These are phyloP conservation scores for Oligia fasciuncula DNA, from an alignment of 2,888 invertebrate species.

Conservation along the genomic window DNA sequence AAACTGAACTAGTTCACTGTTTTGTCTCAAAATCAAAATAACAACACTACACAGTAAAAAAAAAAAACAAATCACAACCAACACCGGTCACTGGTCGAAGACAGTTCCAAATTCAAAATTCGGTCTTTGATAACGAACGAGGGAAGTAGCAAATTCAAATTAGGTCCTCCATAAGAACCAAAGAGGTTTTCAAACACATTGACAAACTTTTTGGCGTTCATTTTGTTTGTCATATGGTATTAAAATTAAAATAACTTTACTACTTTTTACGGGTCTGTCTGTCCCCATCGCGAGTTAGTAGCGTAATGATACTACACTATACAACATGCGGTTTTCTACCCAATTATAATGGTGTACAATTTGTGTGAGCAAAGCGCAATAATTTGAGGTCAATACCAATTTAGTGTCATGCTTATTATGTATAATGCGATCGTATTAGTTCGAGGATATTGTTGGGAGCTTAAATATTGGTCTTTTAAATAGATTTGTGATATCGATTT, in stretches of 20 bases:
- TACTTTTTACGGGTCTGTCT: conserved; percentile 63
- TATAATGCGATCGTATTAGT: conserved; percentile 62
- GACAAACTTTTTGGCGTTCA: conserved; percentile 12
- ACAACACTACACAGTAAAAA: not conserved
- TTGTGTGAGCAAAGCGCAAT: conserved; percentile 74
- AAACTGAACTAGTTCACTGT: not conserved
- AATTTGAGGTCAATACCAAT: conserved; percentile 69
- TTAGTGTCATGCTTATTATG: conserved; percentile 62
- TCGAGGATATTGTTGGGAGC: conserved; percentile 49
- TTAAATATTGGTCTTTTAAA: conserved; percentile 45
- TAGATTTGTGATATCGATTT: conserved; percentile 27
- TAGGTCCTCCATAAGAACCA: conserved; percentile 12
- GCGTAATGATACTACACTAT: conserved; percentile 74
- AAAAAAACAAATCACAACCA: conserved; percentile 24
- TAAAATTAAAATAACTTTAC: conserved; percentile 33
- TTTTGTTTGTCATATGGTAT: conserved; percentile 2
- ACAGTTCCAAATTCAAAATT: conserved; percentile 42
- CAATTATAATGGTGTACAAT: conserved; percentile 76
- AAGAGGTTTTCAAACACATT: conserved; percentile 18
- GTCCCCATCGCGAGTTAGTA: conserved; percentile 66
- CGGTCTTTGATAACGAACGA: conserved; percentile 17
- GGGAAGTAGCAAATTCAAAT: conserved; percentile 36
- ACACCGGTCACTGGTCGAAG: not conserved
- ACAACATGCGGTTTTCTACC: conserved; percentile 72
- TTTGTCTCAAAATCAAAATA: conserved; percentile 6